Base-by-base conservation (phyloP, 2,888 invertebrate genomes). In the Eupithecia vulgata region DNA sequence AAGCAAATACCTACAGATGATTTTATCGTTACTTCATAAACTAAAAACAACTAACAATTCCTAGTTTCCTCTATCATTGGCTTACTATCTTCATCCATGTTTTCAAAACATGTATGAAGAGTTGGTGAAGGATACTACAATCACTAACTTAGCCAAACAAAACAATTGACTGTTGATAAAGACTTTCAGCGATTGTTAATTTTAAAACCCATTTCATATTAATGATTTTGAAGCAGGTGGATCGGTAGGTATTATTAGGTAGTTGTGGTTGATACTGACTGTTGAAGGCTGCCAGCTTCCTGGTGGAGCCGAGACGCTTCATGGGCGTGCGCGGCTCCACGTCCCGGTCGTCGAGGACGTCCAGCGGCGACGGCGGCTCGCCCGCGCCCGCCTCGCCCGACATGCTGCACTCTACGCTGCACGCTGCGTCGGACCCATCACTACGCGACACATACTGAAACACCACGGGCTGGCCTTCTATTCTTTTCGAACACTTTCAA, bases 311-410 rank as follows among this genome's bases (percentile, higher is more conserved):
- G 79, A 97, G 95, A 76, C 97, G 95, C 90, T 96, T 96, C 93
- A 97, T 97, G 67, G 97, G 97, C 81, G 97, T 97, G 86, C 97
- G 97, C 79, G 96, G 95, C 91, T 97, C 97, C 88, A 95, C 94
- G 84, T 97, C 97, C 85, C 96, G 96, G 87, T 97, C 97, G 91
- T 97, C 97, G 95, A 97, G 96, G 87, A 97, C 97, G 91, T 97
- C 97, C 95, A 97, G 96, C 86, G 89, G 90, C 98, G 75, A 97
- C 96, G 71, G 99, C 98, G 30, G 30, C n/a, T 17, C 30, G 15
- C 34, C 34, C 62, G 62, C 62, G 37, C 35, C 62, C n/a, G 21
- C n/a, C 21, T 37, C 64, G 21, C 37, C 17, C 21, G 64, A 37
- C 64, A 64, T 64, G n/a, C 10, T 21, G 35, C 57, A 5, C 57